Percentiles rank a stretch among this genome's conserved stretches.
Evolutionary conservation across 2,113 vertebrate genomes (phyloP).

Genomic region (Myiopsitta monachus): DNA sequence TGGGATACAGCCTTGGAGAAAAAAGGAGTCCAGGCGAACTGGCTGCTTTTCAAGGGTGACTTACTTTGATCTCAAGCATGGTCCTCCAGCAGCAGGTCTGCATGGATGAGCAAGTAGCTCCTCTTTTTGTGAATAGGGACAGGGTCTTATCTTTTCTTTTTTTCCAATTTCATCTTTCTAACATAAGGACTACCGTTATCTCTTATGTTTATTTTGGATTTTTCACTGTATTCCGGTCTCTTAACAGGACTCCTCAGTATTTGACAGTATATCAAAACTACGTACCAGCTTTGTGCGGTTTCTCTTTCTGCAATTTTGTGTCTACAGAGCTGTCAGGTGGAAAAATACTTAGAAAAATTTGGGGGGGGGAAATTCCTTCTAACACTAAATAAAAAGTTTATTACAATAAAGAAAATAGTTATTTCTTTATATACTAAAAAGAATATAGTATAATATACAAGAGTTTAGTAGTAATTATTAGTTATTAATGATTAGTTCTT

Average conservation of each 20-base stretch:
- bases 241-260: not conserved
- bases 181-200: not conserved
- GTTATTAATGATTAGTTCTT: not conserved
- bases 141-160: not conserved
- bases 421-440: not conserved
- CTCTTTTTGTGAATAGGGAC: not conserved
- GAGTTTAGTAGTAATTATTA: not conserved
- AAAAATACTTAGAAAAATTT: not conserved
- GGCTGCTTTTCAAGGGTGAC: not conserved
- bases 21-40: not conserved
- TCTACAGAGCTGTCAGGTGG: not conserved
- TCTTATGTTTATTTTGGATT: not conserved
- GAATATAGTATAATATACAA: not conserved
- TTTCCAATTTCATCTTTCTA: not conserved
- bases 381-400: not conserved
- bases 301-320: not conserved
- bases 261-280: not conserved
- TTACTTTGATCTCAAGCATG: not conserved
- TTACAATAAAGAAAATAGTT: not conserved
- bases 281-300: not conserved
- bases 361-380: accelerated
- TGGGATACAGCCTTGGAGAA: not conserved
- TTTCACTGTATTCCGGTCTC: not conserved
- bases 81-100: not conserved
- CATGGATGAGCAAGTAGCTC: not conserved